Conservation (phyloP, 2,888 invertebrate species). For the Dynastes grantii region DNA sequence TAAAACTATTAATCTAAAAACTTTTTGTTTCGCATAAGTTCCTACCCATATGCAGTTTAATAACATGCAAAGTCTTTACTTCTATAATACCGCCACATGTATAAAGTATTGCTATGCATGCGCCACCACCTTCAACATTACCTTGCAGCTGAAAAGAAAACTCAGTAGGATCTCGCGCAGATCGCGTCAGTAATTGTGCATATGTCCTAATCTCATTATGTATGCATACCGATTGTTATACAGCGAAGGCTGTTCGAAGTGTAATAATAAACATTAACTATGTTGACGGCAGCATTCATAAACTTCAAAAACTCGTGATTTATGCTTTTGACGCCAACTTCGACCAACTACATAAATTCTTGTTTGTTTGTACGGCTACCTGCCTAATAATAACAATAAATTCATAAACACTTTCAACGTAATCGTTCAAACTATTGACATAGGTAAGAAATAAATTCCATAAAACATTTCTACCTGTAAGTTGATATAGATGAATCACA, state of each 20-base stretch:
- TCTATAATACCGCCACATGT: too few relatives aligned
- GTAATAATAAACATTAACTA: slow-evolving; percentile 24
- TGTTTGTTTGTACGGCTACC: slow-evolving; percentile 26
- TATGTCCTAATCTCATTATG: slow-evolving; percentile 11
- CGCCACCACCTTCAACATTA: not conserved
- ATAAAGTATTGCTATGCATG: not conserved
- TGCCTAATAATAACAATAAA: slow-evolving; percentile 30
- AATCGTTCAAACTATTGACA: slow-evolving; percentile 27
- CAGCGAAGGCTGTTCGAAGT: slow-evolving; percentile 14
- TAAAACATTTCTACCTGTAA: not conserved
- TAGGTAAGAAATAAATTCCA: not conserved
- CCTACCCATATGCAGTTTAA: too few relatives aligned
- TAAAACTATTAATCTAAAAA: too few relatives aligned
- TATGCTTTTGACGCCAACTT: slow-evolving; percentile 19
- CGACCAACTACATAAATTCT: slow-evolving; percentile 19
- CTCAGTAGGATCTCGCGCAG: too few relatives aligned
- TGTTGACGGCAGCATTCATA: not conserved
- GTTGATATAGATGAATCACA: not conserved
- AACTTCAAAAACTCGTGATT: slow-evolving; percentile 35
- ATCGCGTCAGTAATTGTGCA: too few relatives aligned
- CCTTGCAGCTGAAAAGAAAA: slow-evolving; percentile 3
- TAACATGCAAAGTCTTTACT: too few relatives aligned
- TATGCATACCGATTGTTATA: slow-evolving; percentile 30
- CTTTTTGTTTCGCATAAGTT: too few relatives aligned
- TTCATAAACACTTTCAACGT: not conserved